Evolutionary conservation across 2,797 vertebrate genomes (phyloP).

Genomic region (Babyrousa celebensis): DNA sequence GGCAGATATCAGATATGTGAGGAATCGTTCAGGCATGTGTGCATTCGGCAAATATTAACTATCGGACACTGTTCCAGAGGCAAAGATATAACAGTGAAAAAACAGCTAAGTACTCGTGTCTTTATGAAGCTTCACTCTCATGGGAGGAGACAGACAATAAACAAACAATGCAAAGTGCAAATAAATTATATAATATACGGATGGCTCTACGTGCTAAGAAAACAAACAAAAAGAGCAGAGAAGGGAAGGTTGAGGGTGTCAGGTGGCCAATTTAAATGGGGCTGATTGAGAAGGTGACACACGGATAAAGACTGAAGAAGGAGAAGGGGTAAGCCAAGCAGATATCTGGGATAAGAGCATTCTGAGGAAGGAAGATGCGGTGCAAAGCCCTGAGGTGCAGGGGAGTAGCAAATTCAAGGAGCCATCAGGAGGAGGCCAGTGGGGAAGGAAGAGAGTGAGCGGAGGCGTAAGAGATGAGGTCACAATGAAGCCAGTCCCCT

Average conservation of each 20-base stretch:
- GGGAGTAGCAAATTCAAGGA: background rate
- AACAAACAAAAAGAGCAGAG: background rate
- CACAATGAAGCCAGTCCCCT: background rate
- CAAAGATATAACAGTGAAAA: background rate
- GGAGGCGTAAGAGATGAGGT: background rate
- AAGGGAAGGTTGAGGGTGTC: background rate
- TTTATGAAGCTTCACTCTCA: background rate
- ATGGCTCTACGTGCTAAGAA: background rate
- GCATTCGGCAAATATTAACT: background rate
- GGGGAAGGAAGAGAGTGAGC: background rate
- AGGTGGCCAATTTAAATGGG: background rate
- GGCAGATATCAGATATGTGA: background rate
- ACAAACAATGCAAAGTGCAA: background rate
- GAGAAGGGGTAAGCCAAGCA: background rate
- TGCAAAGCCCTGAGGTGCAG: background rate
- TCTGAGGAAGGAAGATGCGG: background rate
- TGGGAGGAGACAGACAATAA: background rate
- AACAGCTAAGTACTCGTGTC: background rate
- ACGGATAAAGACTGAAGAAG: background rate
- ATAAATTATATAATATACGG: slow-evolving; percentile 8
- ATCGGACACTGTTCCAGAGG: background rate
- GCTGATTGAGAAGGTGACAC: background rate
- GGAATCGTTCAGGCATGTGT: background rate
- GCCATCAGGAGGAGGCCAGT: background rate
- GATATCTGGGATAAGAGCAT: background rate